A percentile compares a stretch with the other conserved stretches of the same genome.
Evolutionary conservation across 2,797 vertebrate genomes (phyloP).

Genomic region (Nyctibius grandis): DNA sequence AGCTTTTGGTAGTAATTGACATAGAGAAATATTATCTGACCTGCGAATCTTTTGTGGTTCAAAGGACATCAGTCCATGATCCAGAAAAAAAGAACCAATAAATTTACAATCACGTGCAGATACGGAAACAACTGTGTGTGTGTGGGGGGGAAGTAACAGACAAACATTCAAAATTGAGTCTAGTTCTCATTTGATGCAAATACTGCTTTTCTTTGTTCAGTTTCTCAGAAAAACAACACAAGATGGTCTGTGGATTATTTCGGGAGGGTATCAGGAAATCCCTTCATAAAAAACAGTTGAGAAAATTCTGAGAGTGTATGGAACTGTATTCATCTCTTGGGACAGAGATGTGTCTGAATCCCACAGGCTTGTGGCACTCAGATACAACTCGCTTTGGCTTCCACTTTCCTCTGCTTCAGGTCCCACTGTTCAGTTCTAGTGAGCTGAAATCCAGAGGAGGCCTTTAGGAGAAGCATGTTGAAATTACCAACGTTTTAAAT

Average conservation of each 20-base stretch:
- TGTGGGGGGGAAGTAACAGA: not conserved
- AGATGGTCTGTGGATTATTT: not conserved
- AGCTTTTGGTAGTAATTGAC: not conserved
- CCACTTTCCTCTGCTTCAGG: not conserved
- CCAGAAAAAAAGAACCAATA: not conserved
- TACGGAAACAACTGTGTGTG: not conserved
- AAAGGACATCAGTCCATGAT: not conserved
- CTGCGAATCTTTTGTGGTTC: not conserved
- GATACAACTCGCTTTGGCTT: not conserved
- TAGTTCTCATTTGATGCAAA: not conserved
- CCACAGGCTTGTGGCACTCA: not conserved
- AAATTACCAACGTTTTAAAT: not conserved
- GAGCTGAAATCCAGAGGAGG: not conserved
- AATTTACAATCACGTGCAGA: not conserved
- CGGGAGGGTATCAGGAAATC: not conserved
- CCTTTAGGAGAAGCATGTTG: not conserved
- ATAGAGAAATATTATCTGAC: not conserved
- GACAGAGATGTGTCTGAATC: not conserved
- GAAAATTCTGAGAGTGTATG: not conserved
- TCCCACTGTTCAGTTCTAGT: not conserved
- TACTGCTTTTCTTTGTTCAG: not conserved
- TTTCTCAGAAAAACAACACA: not conserved
- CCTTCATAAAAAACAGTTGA: not conserved
- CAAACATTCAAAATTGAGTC: not conserved
- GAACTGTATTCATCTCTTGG: not conserved